Evolutionary conservation across 2,888 invertebrate genomes (phyloP).

Genomic region (Xestia c-nigrum): DNA sequence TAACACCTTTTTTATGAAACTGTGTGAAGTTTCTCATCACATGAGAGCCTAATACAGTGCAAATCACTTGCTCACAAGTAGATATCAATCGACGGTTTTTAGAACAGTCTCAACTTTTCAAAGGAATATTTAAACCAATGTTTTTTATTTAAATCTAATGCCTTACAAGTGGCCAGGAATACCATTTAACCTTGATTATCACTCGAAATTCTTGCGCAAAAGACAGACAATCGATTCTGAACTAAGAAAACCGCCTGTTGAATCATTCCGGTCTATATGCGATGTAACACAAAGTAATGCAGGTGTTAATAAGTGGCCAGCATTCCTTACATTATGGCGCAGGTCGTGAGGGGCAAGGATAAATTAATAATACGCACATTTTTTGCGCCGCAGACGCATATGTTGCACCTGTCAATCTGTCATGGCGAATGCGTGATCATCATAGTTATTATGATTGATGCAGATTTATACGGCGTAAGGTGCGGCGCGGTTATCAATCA

Average conservation of each 20-base stretch:
- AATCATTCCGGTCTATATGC: neutral
- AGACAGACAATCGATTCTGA: neutral
- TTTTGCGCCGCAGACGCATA: constrained; percentile 26
- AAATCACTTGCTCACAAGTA: neutral
- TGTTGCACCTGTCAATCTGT: constrained; percentile 48
- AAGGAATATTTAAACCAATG: neutral
- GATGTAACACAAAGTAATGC: neutral
- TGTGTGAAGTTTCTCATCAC: neutral
- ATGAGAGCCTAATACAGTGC: neutral
- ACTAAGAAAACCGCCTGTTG: neutral
- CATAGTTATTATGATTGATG: constrained; percentile 49
- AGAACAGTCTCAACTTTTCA: neutral
- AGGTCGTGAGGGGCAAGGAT: constrained; percentile 5
- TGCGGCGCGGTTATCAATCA: constrained; percentile 13
- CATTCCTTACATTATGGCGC: neutral
- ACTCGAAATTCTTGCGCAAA: neutral
- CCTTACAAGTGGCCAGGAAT: neutral
- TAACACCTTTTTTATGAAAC: neutral
- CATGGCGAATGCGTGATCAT: constrained; percentile 19
- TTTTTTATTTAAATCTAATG: neutral
- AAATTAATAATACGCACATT: constrained; percentile 26
- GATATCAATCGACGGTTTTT: neutral
- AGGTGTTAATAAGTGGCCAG: constrained; percentile 4
- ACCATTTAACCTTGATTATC: neutral
- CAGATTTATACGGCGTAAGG: neutral